Evolutionary conservation across 2,797 vertebrate genomes (phyloP), one percentile per base, ranked within the genome.

Genomic region (Aeoliscus strigatus): DNA sequence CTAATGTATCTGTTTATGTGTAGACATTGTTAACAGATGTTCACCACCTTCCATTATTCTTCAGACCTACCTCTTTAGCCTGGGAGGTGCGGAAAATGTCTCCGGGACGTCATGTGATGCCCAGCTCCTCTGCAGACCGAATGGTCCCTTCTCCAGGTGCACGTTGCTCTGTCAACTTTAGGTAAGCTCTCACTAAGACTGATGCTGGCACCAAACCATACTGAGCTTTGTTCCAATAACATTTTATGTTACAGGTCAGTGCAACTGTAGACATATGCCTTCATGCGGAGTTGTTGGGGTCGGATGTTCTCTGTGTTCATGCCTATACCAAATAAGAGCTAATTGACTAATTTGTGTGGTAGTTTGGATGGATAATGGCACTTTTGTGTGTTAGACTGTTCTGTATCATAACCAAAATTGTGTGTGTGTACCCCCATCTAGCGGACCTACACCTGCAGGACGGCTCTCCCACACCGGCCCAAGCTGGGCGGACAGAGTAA

Each of bases 51-150:
- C 32, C 18, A 55, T 45, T 14, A 25, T 27, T 44, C 9, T 72
- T 18, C 79, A 99, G 96, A 66, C 96, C 96, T 2, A 98, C 96
- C 1, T 98, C 95, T 8, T 78, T 99, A 73, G 95, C 96, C 0
- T 99, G 96, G 96, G 96, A 99, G 77, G 94, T 99, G 26, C 94
- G 97, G 51, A 99, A 99, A 58, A 99, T 99, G 96, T 99, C 96
- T 43, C 96, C 96, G 0, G 96, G 96, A 35, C 93, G 96, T 13
- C 96, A 96, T 11, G 90, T 99, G 65, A 92, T 96, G 72, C 90
- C 92, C 10, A 97, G 91, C 70, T 89, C 93, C 0, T 92, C 94
- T 0, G 79, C 91, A 14, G 96, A 98, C 34, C 89, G 96, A 70
- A 93, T 98, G 58, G 91, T 71, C 48, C 91, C 90, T 8, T 88